Evolutionary conservation across 2,113 vertebrate species (phyloP), one percentile per base, ranked within the genome.

Genomic region (Sphaerodactylus townsendi): DNA sequence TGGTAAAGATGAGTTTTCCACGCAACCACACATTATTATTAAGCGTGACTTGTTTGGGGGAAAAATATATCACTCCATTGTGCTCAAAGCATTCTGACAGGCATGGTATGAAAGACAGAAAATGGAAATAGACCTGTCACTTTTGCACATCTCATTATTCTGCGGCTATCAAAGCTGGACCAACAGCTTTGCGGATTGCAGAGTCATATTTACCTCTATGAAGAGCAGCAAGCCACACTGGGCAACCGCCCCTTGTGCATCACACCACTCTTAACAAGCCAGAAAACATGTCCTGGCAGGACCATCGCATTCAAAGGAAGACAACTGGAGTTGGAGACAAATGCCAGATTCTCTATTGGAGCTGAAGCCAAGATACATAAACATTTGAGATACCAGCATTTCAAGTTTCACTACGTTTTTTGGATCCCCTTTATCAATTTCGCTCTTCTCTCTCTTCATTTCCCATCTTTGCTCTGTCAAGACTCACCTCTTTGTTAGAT

Each of bases 91-190:
- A 8, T 35, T 90, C 86, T 86, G 85, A 59, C 87, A 94, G 88
- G 82, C 90, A 89, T 86, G 90, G 87, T 89, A 87, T 0, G 65
- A 81, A 86, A 92, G 93, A 89, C 75, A 90, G 84, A 44, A 86
- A 89, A 7, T 83, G 87, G 86, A 93, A 93, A 93, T 87, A 93
- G 86, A 90, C 85, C 88, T 93, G 93, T 93, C 94, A 92, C 83
- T 0, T 0, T 0, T 0, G 33, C 77, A 86, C 21, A 33, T n/a
- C 39, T 88, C 33, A 0, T 88, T 93, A 87, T 72, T 87, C 75
- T 81, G 83, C 73, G 89, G 90, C 90, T 93, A 93, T 89, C 84
- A 74, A 88, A 94, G 85, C 77, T 2, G 0, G 89, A 87, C 56
- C 37, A 7, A 79, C 85, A 90, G 87, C 75, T 77, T 74, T 48